Evolutionary conservation across 2,113 vertebrate genomes (phyloP).

Genomic region (Cricetomys ansorgei): DNA sequence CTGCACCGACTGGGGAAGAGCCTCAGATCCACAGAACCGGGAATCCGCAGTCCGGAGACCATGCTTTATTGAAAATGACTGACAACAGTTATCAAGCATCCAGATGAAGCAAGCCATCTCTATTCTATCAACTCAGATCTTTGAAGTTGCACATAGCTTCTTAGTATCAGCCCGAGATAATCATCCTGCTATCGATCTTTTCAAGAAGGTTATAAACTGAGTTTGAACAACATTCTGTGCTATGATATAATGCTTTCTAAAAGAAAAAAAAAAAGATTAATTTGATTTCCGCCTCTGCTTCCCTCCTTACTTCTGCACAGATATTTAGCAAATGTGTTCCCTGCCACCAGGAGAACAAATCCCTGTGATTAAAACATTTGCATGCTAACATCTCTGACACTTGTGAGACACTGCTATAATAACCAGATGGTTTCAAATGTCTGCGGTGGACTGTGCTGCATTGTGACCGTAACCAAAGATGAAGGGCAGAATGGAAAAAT

Average conservation of each 20-base stretch:
- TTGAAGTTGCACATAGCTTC: not conserved
- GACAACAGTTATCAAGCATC: not conserved
- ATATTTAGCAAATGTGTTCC: not conserved
- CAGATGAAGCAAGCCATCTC: not conserved
- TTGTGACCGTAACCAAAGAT: not conserved
- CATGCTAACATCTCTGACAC: not conserved
- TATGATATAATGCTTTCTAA: not conserved
- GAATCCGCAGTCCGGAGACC: not conserved
- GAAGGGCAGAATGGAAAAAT: not conserved
- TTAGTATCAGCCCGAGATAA: not conserved
- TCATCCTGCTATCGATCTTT: not conserved
- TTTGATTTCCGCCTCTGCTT: not conserved
- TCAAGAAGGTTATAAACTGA: not conserved
- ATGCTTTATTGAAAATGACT: not conserved
- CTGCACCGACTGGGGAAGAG: not conserved
- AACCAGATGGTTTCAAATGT: conserved; percentile 27
- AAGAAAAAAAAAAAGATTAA: not conserved
- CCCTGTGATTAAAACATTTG: not conserved
- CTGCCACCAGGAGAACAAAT: not conserved
- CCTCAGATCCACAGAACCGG: not conserved
- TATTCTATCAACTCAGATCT: not conserved
- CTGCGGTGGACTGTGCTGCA: not conserved
- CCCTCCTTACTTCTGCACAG: not conserved
- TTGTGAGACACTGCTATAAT: not conserved
- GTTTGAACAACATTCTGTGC: not conserved